These are phyloP conservation scores for Drosophila melanosoma DNA, from an alignment of 2,888 invertebrate species.

Conservation along the genomic window DNA sequence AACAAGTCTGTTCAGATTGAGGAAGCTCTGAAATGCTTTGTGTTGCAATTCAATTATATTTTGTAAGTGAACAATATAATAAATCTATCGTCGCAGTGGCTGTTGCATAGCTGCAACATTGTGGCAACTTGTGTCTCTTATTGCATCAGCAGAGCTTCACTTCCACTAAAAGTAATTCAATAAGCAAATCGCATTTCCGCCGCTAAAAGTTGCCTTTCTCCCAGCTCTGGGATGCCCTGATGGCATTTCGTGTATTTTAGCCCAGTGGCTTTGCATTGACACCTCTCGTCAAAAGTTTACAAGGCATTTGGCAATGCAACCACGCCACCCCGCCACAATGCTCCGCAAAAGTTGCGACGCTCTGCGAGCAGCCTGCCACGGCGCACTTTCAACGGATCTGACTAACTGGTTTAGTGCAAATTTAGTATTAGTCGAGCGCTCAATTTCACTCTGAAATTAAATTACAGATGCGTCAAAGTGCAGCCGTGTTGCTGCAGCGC, in stretches of 20 bases:
- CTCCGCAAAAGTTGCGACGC: neutral
- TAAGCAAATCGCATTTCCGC: constrained; percentile 77
- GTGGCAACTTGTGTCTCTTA: neutral
- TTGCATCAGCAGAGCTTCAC: constrained; percentile 21
- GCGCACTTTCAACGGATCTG: constrained; percentile 36
- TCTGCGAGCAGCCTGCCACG: neutral
- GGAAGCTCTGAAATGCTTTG: constrained; percentile 2
- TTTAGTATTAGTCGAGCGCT: constrained; percentile 79
- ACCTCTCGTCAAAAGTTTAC: constrained; percentile 77
- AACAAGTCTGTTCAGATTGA: neutral
- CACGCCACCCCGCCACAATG: neutral
- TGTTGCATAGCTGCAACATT: constrained; percentile 3
- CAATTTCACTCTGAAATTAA: constrained; percentile 75
- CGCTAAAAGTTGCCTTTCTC: constrained; percentile 58
- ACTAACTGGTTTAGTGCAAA: constrained; percentile 77
- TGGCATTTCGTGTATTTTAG: constrained; percentile 35
- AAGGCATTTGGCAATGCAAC: constrained; percentile 8
- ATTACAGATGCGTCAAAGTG: constrained; percentile 75
- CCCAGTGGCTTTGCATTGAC: constrained; percentile 68
- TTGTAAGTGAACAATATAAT: constrained; percentile 40
- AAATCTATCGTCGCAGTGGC: constrained; percentile 36
- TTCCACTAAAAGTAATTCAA: constrained; percentile 63
- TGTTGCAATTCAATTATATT: constrained; percentile 17
- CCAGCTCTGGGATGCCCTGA: neutral
- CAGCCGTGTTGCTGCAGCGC: constrained; percentile 20